These are phyloP conservation scores for Lordiphosa mommai DNA, from an alignment of 1,140 invertebrate species.

Conservation along the genomic window DNA sequence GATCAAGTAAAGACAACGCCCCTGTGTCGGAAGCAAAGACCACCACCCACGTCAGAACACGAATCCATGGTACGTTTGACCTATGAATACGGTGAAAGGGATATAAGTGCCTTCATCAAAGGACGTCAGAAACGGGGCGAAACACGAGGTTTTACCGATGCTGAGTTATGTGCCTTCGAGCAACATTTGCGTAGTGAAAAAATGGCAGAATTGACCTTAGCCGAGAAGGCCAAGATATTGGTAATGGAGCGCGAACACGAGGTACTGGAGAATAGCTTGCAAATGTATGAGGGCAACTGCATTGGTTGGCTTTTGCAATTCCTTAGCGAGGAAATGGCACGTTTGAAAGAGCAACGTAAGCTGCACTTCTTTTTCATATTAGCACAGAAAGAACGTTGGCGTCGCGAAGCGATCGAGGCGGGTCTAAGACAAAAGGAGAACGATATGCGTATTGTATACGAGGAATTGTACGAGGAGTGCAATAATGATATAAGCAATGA, in stretches of 20 bases:
- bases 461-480: slow-evolving; percentile 85
- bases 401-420: slow-evolving; percentile 85
- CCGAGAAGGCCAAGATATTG: neutral
- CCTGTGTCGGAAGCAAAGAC: slow-evolving; percentile 34
- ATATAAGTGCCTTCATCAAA: too few relatives aligned
- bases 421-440: slow-evolving; percentile 84
- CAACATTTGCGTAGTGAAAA: neutral
- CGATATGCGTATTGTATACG: slow-evolving; percentile 81
- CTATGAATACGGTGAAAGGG: slow-evolving; percentile 5
- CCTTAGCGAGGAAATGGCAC: slow-evolving; percentile 83
- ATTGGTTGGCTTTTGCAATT: slow-evolving; percentile 72
- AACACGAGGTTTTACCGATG: neutral
- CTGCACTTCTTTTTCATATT: slow-evolving; percentile 85
- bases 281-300: slow-evolving; percentile 55
- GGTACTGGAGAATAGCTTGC: slow-evolving; percentile 49
- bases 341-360: slow-evolving; percentile 85
- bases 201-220: neutral
- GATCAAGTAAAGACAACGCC: slow-evolving; percentile 26
- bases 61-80: neutral
- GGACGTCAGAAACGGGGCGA: too few relatives aligned
- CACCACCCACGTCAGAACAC: neutral
- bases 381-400: slow-evolving; percentile 84
- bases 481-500: slow-evolving; percentile 81
- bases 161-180: neutral
- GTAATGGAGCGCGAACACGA: too few relatives aligned